phyloP scores from a whole-genome alignment of 2,797 vertebrate species.

The Periophthalmus magnuspinnatus region DNA sequence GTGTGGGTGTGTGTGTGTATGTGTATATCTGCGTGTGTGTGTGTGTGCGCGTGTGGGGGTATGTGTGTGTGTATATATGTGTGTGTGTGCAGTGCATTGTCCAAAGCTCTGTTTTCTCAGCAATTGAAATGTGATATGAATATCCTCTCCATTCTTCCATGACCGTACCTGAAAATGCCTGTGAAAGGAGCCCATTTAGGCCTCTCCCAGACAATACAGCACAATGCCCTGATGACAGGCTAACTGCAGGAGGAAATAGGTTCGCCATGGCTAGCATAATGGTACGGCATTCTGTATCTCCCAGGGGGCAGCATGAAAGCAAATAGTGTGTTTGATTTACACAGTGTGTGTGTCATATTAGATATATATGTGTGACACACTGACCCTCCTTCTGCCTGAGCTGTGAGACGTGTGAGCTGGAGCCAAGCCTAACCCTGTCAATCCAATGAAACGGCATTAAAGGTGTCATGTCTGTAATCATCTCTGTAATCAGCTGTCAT shows the following conservation, averaged over 20 bases:
- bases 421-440: slow-evolving; percentile 62
- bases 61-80: slow-evolving; percentile 8
- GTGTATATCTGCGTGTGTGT: not conserved
- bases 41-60: no score
- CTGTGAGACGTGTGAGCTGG: slow-evolving; percentile 66
- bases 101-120: slow-evolving; percentile 51
- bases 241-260: slow-evolving; percentile 73
- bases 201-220: slow-evolving; percentile 58
- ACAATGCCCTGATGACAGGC: slow-evolving; percentile 74
- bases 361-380: slow-evolving; percentile 41
- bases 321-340: slow-evolving; percentile 55
- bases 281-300: slow-evolving; percentile 66
- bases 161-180: slow-evolving; percentile 69
- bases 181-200: slow-evolving; percentile 63
- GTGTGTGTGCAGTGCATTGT: slow-evolving; percentile 28
- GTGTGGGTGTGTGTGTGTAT: no score
- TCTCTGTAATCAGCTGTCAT: slow-evolving; percentile 64
- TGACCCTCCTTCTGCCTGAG: slow-evolving; percentile 55
- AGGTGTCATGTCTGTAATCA: slow-evolving; percentile 57
- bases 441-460: slow-evolving; percentile 69
- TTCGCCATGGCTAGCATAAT: slow-evolving; percentile 57
- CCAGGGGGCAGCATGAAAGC: slow-evolving; percentile 59
- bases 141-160: slow-evolving; percentile 72
- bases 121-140: slow-evolving; percentile 75
- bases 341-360: slow-evolving; percentile 25